Evolutionary conservation across 2,888 invertebrate species (phyloP).

Genomic region (Drosophila meridionalis): DNA sequence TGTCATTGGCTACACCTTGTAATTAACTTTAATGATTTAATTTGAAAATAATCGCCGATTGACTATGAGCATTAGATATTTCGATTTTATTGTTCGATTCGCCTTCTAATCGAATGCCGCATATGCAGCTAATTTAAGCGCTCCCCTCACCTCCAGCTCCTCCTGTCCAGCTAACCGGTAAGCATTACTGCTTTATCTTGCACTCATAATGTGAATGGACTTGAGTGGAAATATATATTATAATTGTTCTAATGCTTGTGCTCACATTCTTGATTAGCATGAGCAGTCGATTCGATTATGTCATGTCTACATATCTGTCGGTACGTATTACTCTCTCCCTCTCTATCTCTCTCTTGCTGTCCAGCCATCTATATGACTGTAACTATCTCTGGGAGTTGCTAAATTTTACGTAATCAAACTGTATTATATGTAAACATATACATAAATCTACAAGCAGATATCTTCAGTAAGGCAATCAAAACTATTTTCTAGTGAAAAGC

Average conservation of each 20-base stretch:
- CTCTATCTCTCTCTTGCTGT: not conserved
- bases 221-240: not conserved
- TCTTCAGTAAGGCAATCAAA: not conserved
- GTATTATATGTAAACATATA: not conserved
- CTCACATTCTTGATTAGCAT: not conserved
- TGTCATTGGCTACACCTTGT: conserved; percentile 37
- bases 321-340: not conserved
- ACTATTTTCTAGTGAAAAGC: not conserved
- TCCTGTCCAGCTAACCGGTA: not conserved
- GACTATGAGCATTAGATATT: conserved; percentile 46
- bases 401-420: not conserved
- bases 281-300: conserved; percentile 3
- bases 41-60: conserved; percentile 70
- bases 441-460: not conserved
- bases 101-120: conserved; percentile 38
- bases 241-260: not conserved
- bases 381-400: not conserved
- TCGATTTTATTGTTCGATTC: conserved; percentile 51
- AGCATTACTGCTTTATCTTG: not conserved
- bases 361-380: not conserved
- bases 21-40: conserved; percentile 77
- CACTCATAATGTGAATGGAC: not conserved
- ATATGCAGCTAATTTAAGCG: conserved; percentile 24
- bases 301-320: not conserved
- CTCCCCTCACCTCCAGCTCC: not conserved